Conservation (phyloP, 2,113 vertebrate species). For the Columba livia region DNA sequence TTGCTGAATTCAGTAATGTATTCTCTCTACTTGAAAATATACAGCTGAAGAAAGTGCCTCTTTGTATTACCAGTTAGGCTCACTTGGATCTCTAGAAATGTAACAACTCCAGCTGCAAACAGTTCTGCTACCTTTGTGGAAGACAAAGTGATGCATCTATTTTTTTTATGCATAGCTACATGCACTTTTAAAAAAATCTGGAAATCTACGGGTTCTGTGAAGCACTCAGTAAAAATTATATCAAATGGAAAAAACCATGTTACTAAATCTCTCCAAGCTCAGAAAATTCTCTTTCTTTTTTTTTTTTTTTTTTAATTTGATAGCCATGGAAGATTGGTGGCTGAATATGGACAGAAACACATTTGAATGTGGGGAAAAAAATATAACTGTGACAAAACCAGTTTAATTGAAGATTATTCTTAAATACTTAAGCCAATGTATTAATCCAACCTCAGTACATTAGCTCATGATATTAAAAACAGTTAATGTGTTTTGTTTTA, state of each 20-base stretch:
- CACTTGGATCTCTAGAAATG: not conserved
- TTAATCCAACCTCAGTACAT: not conserved
- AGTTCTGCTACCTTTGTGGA: not conserved
- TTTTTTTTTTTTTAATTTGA: not conserved
- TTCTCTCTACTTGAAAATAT: not conserved
- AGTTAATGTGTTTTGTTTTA: slow-evolving; percentile 64
- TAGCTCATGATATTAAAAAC: slow-evolving; percentile 62
- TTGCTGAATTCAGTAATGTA: not conserved
- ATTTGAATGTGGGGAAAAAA: not conserved
- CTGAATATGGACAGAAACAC: not conserved
- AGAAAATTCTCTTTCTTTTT: not conserved
- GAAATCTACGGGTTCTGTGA: not conserved
- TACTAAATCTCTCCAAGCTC: not conserved
- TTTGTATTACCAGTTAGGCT: not conserved
- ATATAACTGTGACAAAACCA: not conserved
- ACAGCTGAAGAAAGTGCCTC: not conserved
- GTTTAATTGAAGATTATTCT: slow-evolving; percentile 2
- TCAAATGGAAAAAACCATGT: not conserved
- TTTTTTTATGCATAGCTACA: not conserved
- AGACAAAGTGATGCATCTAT: not conserved
- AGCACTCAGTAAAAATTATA: not conserved
- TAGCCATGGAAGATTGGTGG: not conserved
- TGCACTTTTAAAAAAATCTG: not conserved
- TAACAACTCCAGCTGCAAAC: not conserved
- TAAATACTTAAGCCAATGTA: not conserved